A percentile compares a stretch with the other conserved stretches of the same genome.
Evolutionary conservation across 2,888 invertebrate species (phyloP).

Genomic region (Spisula subtruncata): DNA sequence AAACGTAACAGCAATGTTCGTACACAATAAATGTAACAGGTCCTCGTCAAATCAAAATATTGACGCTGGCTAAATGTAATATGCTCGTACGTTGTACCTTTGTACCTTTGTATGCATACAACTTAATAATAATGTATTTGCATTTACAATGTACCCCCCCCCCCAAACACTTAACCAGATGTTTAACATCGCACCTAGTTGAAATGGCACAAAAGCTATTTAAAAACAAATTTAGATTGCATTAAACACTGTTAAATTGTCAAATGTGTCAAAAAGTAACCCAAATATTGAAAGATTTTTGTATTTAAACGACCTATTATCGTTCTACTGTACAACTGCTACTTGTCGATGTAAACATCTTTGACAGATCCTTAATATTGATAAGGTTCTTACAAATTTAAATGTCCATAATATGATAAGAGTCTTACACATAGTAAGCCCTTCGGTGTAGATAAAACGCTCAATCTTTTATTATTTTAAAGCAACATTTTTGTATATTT

Average conservation of each 20-base stretch:
- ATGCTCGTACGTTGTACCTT: not conserved
- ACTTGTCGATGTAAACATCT: not conserved
- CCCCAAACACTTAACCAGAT: not conserved
- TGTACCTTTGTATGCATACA: no score
- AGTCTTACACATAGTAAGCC: not conserved
- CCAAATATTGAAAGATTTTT: not conserved
- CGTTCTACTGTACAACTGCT: not conserved
- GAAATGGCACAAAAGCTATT: not conserved
- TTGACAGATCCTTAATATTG: slow-evolving; percentile 12
- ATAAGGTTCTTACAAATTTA: slow-evolving; percentile 2
- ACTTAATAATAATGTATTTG: no score
- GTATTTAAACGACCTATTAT: not conserved
- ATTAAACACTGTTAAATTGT: no score
- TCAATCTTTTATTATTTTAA: slow-evolving; percentile 23
- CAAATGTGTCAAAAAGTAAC: not conserved
- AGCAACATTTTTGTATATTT: slow-evolving; percentile 35
- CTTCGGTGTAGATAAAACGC: not conserved
- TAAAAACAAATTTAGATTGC: not conserved
- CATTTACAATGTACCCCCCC: not conserved
- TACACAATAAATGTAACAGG: no score
- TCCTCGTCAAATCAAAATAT: no score
- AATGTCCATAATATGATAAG: not conserved
- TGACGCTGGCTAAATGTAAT: no score
- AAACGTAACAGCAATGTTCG: no score
- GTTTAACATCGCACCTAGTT: not conserved